phyloP scores from a whole-genome alignment of 2,797 vertebrate genomes.

The Myotis findleyi region DNA sequence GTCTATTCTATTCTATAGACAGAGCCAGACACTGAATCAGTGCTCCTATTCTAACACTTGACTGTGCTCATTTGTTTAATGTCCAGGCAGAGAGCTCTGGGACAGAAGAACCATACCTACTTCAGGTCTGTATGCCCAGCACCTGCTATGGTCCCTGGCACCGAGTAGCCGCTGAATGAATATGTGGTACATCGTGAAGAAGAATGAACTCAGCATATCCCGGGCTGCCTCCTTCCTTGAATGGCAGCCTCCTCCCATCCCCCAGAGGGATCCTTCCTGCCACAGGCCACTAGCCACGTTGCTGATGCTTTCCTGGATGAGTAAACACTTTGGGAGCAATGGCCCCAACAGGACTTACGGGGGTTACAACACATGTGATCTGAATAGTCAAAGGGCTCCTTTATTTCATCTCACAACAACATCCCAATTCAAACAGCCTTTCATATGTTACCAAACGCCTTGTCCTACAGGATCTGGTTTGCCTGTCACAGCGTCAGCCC shows the following conservation, averaged over 20 bases:
- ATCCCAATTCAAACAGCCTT: background rate
- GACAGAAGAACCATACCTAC: background rate
- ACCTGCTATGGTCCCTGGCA: background rate
- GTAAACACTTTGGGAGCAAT: background rate
- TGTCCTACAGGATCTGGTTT: background rate
- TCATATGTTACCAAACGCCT: background rate
- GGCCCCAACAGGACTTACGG: background rate
- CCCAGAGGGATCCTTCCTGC: background rate
- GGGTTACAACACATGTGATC: background rate
- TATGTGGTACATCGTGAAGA: background rate
- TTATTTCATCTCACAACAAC: constrained; percentile 19
- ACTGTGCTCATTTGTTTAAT: background rate
- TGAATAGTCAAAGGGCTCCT: constrained; percentile 28
- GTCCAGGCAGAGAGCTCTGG: background rate
- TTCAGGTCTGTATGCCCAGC: background rate
- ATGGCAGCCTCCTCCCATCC: background rate
- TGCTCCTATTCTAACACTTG: background rate
- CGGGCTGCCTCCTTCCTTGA: background rate
- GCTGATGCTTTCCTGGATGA: background rate
- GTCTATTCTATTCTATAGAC: background rate
- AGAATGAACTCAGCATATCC: background rate
- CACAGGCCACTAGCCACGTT: background rate
- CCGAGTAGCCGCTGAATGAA: background rate
- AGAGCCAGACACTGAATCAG: background rate
- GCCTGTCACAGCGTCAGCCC: background rate